Conservation (phyloP, 2,797 vertebrate species). For the Thaleichthys pacificus region DNA sequence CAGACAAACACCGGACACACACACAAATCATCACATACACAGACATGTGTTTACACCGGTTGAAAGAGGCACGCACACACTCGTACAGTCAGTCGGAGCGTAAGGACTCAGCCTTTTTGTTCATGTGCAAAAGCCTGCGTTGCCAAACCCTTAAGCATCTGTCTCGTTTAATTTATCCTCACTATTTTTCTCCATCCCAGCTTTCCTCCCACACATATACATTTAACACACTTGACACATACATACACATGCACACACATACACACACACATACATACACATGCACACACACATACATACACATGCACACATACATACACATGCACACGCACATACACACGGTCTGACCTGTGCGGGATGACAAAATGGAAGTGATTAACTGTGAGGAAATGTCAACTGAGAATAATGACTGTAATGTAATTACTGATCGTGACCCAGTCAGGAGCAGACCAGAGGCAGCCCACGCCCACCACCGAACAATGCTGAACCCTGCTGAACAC, state of each 20-base stretch:
- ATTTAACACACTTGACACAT: constrained; percentile 20
- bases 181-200: constrained; percentile 37
- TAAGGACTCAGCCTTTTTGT: not conserved
- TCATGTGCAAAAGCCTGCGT: not conserved
- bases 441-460: constrained; percentile 35
- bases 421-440: constrained; percentile 53
- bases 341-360: not conserved
- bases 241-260: too few relatives aligned
- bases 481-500: not conserved
- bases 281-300: too few relatives aligned
- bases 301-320: too few relatives aligned
- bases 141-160: not conserved
- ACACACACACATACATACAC: too few relatives aligned
- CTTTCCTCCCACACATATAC: constrained; percentile 10
- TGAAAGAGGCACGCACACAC: constrained; percentile 24
- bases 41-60: constrained; percentile 21
- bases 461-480: not conserved
- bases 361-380: constrained; percentile 54
- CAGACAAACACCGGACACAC: not conserved
- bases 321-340: constrained; percentile 8
- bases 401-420: constrained; percentile 70
- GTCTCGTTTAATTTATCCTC: constrained; percentile 41
- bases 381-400: constrained; percentile 67
- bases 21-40: constrained; percentile 25
- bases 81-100: not conserved